phyloP scores from a whole-genome alignment of 1,140 invertebrate species.

The Protaetia brevitarsis region DNA sequence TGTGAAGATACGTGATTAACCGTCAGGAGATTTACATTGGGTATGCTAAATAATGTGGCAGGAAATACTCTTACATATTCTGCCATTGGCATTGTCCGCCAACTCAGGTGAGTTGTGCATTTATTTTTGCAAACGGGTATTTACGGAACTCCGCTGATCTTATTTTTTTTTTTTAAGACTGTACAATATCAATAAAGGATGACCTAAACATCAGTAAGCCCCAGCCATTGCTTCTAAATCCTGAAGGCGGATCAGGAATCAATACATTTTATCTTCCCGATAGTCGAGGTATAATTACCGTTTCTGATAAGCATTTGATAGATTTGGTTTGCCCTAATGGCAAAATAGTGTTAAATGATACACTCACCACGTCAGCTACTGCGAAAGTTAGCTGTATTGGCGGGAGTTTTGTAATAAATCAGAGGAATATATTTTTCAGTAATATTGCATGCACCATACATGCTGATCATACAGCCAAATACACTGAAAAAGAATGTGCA shows the following conservation, averaged over 20 bases:
- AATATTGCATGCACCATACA: constrained; percentile 28
- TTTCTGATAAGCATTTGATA: constrained; percentile 17
- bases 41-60: too few relatives aligned
- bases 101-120: too few relatives aligned
- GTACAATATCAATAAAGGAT: constrained; percentile 21
- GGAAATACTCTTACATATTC: too few relatives aligned
- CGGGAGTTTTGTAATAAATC: constrained; percentile 18
- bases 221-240: constrained; percentile 21
- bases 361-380: background rate
- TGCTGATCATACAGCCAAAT: constrained; percentile 27
- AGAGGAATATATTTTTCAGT: constrained; percentile 26
- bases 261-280: constrained; percentile 22
- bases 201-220: constrained; percentile 19
- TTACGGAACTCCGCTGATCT: too few relatives aligned
- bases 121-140: too few relatives aligned
- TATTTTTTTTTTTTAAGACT: constrained; percentile 24
- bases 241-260: background rate
- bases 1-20: too few relatives aligned
- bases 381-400: constrained; percentile 22
- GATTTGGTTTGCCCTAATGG: constrained; percentile 34
- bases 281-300: background rate
- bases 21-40: too few relatives aligned
- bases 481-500: constrained; percentile 31
- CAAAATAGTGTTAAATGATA: constrained; percentile 21
- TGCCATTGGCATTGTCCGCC: too few relatives aligned